Evolutionary conservation across 2,888 invertebrate species (phyloP), one percentile per base, ranked within the genome.

Genomic region (Azorinus chamasolen): DNA sequence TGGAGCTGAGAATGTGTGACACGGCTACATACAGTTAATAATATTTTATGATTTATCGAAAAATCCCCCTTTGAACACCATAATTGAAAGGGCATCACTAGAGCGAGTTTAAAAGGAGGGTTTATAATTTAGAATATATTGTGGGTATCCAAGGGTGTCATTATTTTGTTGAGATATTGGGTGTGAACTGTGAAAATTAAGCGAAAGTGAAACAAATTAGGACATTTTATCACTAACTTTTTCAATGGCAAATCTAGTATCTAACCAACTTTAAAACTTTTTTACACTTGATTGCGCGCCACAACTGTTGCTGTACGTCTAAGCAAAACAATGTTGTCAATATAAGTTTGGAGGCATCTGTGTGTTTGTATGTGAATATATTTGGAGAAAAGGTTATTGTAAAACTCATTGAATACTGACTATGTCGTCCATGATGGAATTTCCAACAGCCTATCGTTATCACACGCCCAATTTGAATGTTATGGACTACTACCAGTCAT

Each of bases 401-500:
- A n/a, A n/a, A n/a, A n/a, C n/a, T 32, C 32, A 32, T 10, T 6
- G 5, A 32, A 16, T 4, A 14, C 4, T 16, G 8, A 22, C 14
- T 22, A 71, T 62, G 70, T 63, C 65, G 50, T 55, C 59, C 22
- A 75, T 78, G 71, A 89, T 89, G 89, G 89, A 89, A 70, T 81
- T 86, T 55, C 69, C 82, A 18, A 63, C 83, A 5, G 72, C 86
- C 18, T 88, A 87, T 70, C 83, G 87, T 18, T 88, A 83, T 75
- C 85, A 86, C 43, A 74, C 85, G n/a, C 84, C 87, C n/a, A 98
- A 98, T 94, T 97, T 98, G 93, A 98, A 97, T 94, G 98, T 98
- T 97, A 98, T 98, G 98, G 98, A 98, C 95, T 98, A 86, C 70
- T 90, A 98, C 94, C 98, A 98, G 93, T 98, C 98, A 94, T 98